Conservation (phyloP, 2,888 invertebrate genomes). For the Proisotoma minuta region DNA sequence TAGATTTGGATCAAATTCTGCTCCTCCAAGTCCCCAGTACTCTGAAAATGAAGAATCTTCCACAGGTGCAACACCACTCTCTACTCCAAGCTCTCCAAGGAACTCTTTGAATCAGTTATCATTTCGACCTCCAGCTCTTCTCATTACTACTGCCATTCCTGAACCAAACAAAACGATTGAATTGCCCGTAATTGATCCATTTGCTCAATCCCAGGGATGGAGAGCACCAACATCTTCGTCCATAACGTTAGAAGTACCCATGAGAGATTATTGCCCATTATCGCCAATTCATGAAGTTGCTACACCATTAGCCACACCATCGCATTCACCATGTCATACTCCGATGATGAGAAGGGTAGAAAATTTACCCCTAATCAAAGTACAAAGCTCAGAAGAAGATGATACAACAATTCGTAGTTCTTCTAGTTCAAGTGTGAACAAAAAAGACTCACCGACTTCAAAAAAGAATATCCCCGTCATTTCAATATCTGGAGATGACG, state of each 20-base stretch:
- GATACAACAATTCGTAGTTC: conserved; percentile 15
- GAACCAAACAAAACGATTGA: conserved; percentile 43
- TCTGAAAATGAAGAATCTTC: conserved; percentile 66
- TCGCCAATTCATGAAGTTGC: conserved; percentile 74
- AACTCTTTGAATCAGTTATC: conserved; percentile 60
- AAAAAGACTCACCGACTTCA: conserved; percentile 3
- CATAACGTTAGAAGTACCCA: conserved; percentile 71
- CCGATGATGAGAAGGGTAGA: conserved; percentile 56
- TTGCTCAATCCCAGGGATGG: conserved; percentile 46
- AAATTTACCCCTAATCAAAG: conserved; percentile 36
- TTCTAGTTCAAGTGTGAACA: conserved; percentile 7
- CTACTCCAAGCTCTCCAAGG: conserved; percentile 59
- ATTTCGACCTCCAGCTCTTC: conserved; percentile 48
- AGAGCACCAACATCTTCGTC: conserved; percentile 67
- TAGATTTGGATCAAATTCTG: conserved; percentile 59
- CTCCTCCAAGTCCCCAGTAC: conserved; percentile 69
- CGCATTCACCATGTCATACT: conserved; percentile 64
- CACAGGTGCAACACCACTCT: conserved; percentile 54
- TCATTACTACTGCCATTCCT: conserved; percentile 35
- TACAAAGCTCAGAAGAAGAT: conserved; percentile 41
- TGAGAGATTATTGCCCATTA: conserved; percentile 62
- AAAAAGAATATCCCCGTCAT: conserved; percentile 32
- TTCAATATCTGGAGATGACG: conserved; percentile 49
- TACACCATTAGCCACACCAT: conserved; percentile 58
- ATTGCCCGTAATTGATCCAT: conserved; percentile 46